These are phyloP conservation scores for Pelobates fuscus DNA, from an alignment of 2,113 vertebrate species.

Conservation along the genomic window DNA sequence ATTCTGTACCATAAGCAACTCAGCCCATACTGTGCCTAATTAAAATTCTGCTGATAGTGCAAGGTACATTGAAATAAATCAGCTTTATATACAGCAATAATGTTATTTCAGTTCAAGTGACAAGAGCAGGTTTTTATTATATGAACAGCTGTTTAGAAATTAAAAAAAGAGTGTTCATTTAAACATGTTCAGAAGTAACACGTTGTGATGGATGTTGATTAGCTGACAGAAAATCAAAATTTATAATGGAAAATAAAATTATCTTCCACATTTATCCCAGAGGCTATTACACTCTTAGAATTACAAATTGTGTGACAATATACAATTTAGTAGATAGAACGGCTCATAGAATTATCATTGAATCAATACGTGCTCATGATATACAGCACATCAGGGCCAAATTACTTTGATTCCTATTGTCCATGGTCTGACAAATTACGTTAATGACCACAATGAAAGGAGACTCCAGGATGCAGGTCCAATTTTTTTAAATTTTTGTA, in stretches of 20 bases:
- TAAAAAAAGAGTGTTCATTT: background rate
- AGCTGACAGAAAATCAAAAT: constrained; percentile 2
- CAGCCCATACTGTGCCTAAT: background rate
- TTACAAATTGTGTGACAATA: too few relatives aligned
- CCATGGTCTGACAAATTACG: too few relatives aligned
- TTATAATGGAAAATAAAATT: background rate
- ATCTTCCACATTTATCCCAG: background rate
- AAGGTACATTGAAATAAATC: background rate
- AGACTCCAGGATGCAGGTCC: too few relatives aligned
- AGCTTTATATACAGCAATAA: constrained; percentile 12
- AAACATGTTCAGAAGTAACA: background rate
- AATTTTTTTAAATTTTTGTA: too few relatives aligned
- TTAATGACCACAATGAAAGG: too few relatives aligned
- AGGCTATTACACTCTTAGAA: too few relatives aligned
- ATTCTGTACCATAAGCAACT: too few relatives aligned
- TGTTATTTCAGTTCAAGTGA: constrained; percentile 10
- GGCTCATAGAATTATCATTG: too few relatives aligned
- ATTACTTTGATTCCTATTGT: too few relatives aligned
- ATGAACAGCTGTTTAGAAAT: constrained; percentile 24
- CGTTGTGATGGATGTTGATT: constrained; percentile 15
- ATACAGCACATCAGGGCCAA: too few relatives aligned
- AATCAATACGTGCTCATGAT: too few relatives aligned
- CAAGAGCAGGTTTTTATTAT: constrained; percentile 6
- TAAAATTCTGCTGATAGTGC: background rate
- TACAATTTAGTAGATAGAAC: too few relatives aligned